Evolutionary conservation across 2,797 vertebrate species (phyloP).

Genomic region (Cuculus canorus): DNA sequence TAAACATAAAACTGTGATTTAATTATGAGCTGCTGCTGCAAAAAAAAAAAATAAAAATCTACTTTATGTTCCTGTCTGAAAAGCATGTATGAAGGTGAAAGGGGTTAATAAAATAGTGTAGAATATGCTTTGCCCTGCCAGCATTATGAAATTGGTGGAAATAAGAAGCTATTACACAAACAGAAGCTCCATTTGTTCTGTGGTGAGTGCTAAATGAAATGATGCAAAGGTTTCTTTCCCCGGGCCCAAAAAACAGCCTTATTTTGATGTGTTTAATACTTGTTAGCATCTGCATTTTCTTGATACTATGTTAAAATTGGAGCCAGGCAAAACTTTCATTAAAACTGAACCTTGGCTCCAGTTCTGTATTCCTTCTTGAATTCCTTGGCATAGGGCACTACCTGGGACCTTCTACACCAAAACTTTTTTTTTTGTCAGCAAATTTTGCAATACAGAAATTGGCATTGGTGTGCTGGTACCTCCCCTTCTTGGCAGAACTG

Average conservation of each 20-base stretch:
- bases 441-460: neutral
- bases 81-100: neutral
- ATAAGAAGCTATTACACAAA: neutral
- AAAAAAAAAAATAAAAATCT: neutral
- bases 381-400: neutral
- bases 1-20: neutral
- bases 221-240: neutral
- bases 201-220: neutral
- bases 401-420: constrained; percentile 13
- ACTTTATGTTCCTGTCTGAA: neutral
- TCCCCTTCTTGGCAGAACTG: constrained; percentile 14
- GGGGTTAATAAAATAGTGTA: neutral
- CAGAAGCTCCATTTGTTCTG: neutral
- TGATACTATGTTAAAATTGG: constrained; percentile 9
- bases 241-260: neutral
- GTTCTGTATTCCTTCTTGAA: neutral
- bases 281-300: constrained; percentile 44
- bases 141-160: neutral
- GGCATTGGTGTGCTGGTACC: neutral
- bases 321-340: constrained; percentile 38
- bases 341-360: constrained; percentile 14
- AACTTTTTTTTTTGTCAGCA: neutral
- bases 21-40: neutral
- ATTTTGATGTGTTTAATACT: constrained; percentile 16
- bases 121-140: neutral